Conservation (phyloP, 2,888 invertebrate genomes). For the Ochropleura leucogaster region DNA sequence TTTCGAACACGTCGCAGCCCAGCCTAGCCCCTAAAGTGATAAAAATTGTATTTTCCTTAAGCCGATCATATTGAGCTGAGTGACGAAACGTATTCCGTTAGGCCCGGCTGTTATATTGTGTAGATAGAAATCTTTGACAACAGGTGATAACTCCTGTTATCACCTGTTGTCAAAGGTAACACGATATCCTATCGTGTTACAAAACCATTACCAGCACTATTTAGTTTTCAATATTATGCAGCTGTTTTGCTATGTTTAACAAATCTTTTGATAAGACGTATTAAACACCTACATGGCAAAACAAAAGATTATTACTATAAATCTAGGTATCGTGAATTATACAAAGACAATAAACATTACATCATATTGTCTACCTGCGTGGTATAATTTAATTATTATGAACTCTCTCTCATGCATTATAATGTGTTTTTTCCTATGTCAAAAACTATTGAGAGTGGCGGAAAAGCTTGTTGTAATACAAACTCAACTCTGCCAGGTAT, state of each 20-base stretch:
- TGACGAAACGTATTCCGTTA: too few species aligned
- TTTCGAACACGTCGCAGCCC: too few species aligned
- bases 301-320: neutral
- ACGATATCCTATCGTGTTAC: neutral
- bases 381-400: neutral
- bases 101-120: too few species aligned
- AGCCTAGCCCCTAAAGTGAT: too few species aligned
- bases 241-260: neutral
- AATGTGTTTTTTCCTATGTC: neutral
- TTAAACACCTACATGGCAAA: neutral
- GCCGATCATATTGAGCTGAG: too few species aligned
- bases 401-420: neutral
- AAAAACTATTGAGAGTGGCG: neutral
- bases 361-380: constrained; percentile 10
- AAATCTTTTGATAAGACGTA: neutral
- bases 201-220: neutral
- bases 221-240: neutral
- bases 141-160: too few species aligned
- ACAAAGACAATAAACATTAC: constrained; percentile 2
- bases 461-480: neutral
- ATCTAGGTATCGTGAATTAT: neutral
- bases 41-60: too few species aligned
- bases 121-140: too few species aligned
- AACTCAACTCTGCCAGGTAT: neutral
- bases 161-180: too few species aligned